Evolutionary conservation across 1,140 invertebrate species (phyloP), one percentile per base, ranked within the genome.

Genomic region (Araneus ventricosus): DNA sequence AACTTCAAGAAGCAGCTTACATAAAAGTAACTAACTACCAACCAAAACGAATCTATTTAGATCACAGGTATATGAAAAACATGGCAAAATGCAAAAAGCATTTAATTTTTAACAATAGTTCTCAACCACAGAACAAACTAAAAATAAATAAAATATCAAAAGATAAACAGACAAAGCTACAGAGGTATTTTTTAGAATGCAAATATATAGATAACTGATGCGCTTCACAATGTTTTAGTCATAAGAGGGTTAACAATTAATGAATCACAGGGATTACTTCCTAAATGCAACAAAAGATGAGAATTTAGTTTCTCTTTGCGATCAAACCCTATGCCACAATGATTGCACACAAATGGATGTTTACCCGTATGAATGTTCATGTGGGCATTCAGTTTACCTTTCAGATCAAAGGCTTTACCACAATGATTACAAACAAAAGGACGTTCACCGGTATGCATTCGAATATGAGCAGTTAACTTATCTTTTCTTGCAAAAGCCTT

Each of bases 401-500:
- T 93, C 8, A 88, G n/a, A 52, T 88, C 87, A 84, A 93, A 93
- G 24, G 86, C 92, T 39, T 93, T 93, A 17, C 87, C 86, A 89
- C 92, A 93, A 52, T 88, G 86, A 67, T 89, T 89, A 61, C 91
- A 93, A 61, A 89, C 79, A 89, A 88, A 93, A 41, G 93, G 88
- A 27, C 67, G 39, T 39, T 90, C 93, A 52, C 93, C 88, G 27
- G 89, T 94, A 94, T 97, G 97, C 90, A 97, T 97, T 57, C 97
- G 95, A 95, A 96, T 96, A 95, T 97, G 97, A 27, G 97, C 95
- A 67, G 96, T 96, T 0, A 97, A 95, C 75, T 97, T 96, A 95
- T 97, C 97, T 95, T 96, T 96, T 57, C 97, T 96, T 94, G 97
- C 97, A 94, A 97, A 97, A 88, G 96, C 95, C 6, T 96, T 97